Evolutionary conservation across 2,888 invertebrate species (phyloP), one percentile per base, ranked within the genome.

Genomic region (Rotaria sp.): DNA sequence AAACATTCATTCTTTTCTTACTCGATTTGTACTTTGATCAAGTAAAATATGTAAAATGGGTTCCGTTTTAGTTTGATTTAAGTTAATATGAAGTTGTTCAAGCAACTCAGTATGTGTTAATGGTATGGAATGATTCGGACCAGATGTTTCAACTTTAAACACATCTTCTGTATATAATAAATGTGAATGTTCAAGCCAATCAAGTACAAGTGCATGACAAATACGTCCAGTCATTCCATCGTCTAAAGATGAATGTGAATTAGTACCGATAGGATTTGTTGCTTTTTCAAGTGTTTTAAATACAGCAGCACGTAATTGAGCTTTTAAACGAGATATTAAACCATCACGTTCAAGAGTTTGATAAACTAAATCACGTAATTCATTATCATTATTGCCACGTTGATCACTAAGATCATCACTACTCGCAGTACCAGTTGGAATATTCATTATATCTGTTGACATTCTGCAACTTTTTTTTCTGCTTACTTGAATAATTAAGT

Each of bases 351-450:
- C 86, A 18, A 86, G 45, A 5, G 86, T 52, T 84, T 86, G 86
- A 74, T 75, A 80, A n/a, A 86, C 85, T 67, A 86, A 57, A 30
- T 86, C 86, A 52, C 85, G 85, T 45, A 86, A 59, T 85, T 86
- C 86, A 80, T 35, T 30, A 11, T 86, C 86, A 30, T 50, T 80
- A 80, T 75, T 10, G 21, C 5, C 0, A 67, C 35, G 67, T 21
- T 35, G 67, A 5, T 67, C 67, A 67, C 35, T 67, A 35, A 67
- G 21, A 35, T 67, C 67, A 67, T 67, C 67, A 35, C 67, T 67
- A 67, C 18, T 67, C 3, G 67, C 38, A 35, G 67, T 67, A 21
- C 67, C 67, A 18, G 67, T 67, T 67, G 67, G 67, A 67, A 67
- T 67, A 38, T 35, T 35, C 67, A 67, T 67, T 35, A 67, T 38